Evolutionary conservation across 2,888 invertebrate species (phyloP).

Genomic region (Charanyca ferruginea): DNA sequence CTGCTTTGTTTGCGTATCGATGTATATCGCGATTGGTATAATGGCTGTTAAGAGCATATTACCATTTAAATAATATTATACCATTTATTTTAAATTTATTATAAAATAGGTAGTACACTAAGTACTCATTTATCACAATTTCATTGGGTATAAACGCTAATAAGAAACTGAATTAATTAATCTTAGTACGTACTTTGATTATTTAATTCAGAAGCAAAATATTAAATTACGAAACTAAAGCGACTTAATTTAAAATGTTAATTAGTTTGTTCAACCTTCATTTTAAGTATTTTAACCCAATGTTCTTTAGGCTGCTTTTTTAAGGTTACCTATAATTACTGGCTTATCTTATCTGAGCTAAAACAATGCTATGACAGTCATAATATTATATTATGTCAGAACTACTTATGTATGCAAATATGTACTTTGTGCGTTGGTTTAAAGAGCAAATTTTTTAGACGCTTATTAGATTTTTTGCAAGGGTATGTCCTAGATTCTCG

Average conservation of each 20-base stretch:
- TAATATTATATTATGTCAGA: slow-evolving; percentile 32
- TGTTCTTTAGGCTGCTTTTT: slow-evolving; percentile 16
- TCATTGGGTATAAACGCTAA: neutral
- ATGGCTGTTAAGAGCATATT: slow-evolving; percentile 63
- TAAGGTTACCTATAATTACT: slow-evolving; percentile 37
- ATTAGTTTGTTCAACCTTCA: slow-evolving; percentile 45
- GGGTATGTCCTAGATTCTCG: slow-evolving; percentile 65
- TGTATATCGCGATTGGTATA: slow-evolving; percentile 67
- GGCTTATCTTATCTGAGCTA: slow-evolving; percentile 13
- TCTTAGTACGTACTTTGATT: neutral
- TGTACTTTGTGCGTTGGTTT: neutral
- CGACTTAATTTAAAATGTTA: slow-evolving; percentile 41
- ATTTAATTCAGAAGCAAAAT: slow-evolving; percentile 1
- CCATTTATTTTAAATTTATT: slow-evolving; percentile 60
- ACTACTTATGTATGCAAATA: neutral
- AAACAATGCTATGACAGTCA: slow-evolving; percentile 11
- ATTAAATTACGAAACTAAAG: slow-evolving; percentile 23
- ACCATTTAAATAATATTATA: slow-evolving; percentile 61
- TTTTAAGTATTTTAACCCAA: slow-evolving; percentile 37
- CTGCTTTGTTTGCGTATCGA: slow-evolving; percentile 75
- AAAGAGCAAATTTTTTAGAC: slow-evolving; percentile 7
- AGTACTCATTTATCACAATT: slow-evolving; percentile 20
- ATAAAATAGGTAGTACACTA: neutral
- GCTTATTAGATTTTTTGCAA: slow-evolving; percentile 58
- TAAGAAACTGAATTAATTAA: neutral